Evolutionary conservation across 1,140 invertebrate genomes (phyloP), one percentile per base, ranked within the genome.

Genomic region (Ceratitis capitata): DNA sequence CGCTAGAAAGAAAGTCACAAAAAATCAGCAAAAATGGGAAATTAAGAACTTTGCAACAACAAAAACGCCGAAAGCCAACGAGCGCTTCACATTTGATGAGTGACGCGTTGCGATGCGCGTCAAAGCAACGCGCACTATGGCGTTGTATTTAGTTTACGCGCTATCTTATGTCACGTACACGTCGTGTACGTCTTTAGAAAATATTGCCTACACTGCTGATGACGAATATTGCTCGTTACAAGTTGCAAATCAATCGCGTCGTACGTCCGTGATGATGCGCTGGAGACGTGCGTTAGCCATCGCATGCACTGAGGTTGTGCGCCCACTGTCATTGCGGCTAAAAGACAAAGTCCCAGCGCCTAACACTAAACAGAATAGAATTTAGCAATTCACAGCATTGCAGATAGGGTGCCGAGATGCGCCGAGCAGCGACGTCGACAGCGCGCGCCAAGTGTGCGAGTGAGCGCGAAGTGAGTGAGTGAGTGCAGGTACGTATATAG

Each of bases 301-400:
- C 84, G 84, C 83, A 69, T 86, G 83, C 83, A 83, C 61, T 23
- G 45, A 61, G 56, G 83, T 86, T 86, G 39, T 86, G 85, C 42
- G 61, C n/a, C 23, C 39, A 61, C 53, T 61, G 85, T 53, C 78
- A 69, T 64, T 85, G 85, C 47, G 53, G 35, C 83, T 39, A 61
- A 45, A 6, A 45, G 35, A 45, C 69, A 32, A 42, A 78, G 12
- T 32, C 35, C 9, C 26, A 23, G 69, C 35, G 42, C 42, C 42
- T 23, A 78, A 35, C 42, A 42, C 26, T 9, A 32, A 19, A 83
- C 35, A 53, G 82, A 49, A 83, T 53, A 49, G 82, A 83, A 35
- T 29, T 19, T 23, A 26, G 49, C 47, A 51, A 16, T 39, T 4
- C 47, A 7, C 26, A 12, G 49, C 45, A 49, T 26, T 51, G 82